These are phyloP conservation scores for Acrocephalus arundinaceus DNA, from an alignment of 2,113 vertebrate species.

Conservation along the genomic window DNA sequence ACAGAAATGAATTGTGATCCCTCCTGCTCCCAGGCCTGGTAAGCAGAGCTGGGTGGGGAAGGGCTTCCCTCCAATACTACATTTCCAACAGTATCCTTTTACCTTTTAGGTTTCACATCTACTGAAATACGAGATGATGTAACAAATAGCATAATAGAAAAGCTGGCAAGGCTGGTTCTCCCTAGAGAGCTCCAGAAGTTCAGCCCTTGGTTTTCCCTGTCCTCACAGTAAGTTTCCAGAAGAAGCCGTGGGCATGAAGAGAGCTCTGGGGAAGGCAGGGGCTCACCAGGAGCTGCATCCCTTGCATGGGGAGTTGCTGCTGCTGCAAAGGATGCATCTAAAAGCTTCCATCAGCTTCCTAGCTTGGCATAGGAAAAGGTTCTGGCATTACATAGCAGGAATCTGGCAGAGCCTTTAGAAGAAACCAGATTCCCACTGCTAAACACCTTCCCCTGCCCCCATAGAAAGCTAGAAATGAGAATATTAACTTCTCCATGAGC, in stretches of 20 bases:
- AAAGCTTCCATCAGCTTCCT: neutral
- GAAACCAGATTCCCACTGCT: neutral
- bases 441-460: rapidly evolving
- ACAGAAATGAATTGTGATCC: neutral
- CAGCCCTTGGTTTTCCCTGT: neutral
- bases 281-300: neutral
- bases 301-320: neutral
- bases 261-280: neutral
- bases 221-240: neutral
- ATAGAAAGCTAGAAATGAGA: neutral
- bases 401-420: neutral
- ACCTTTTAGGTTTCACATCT: neutral
- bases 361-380: neutral
- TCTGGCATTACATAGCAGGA: neutral
- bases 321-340: neutral
- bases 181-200: neutral
- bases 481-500: neutral
- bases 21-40: neutral
- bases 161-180: neutral
- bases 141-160: neutral
- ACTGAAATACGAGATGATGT: conserved; percentile 15
- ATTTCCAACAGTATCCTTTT: neutral
- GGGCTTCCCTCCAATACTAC: neutral
- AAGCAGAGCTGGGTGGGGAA: conserved; percentile 13
- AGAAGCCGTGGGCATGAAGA: rapidly evolving